These are phyloP conservation scores for Phortica okadai DNA, from an alignment of 2,888 invertebrate genomes.

Conservation along the genomic window DNA sequence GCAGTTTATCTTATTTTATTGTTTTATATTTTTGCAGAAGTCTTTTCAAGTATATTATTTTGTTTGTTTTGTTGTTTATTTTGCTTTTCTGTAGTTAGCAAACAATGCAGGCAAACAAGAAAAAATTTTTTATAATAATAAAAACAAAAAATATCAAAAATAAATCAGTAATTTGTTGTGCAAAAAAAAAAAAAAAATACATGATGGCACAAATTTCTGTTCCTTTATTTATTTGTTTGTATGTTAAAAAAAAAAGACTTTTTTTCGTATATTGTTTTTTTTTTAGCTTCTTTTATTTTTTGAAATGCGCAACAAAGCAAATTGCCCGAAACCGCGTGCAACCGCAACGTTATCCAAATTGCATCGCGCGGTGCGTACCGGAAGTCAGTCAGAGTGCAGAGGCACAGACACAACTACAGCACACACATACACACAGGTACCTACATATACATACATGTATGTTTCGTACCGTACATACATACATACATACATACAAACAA, in stretches of 20 bases:
- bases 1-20: slow-evolving; percentile 10
- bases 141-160: slow-evolving; percentile 61
- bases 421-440: background rate
- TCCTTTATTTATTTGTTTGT: too few relatives aligned
- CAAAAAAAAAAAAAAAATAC: too few relatives aligned
- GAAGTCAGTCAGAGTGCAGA: slow-evolving; percentile 34
- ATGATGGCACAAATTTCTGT: too few relatives aligned
- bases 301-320: slow-evolving; percentile 37
- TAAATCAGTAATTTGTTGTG: too few relatives aligned
- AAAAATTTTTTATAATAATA: slow-evolving; percentile 35
- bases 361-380: slow-evolving; percentile 28
- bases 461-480: background rate
- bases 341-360: slow-evolving; percentile 56
- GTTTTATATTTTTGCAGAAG: background rate
- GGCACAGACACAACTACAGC: background rate
- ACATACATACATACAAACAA: background rate
- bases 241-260: background rate
- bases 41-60: slow-evolving; percentile 40
- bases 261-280: background rate
- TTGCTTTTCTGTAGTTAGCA: too few relatives aligned
- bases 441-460: background rate
- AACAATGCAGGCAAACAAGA: too few relatives aligned
- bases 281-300: slow-evolving; percentile 26
- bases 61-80: slow-evolving; percentile 52
- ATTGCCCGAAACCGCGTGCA: slow-evolving; percentile 58